Percentiles rank a stretch among this genome's conserved stretches.
Conservation (phyloP, 2,797 vertebrate species). For the Bovichtus variegatus region DNA sequence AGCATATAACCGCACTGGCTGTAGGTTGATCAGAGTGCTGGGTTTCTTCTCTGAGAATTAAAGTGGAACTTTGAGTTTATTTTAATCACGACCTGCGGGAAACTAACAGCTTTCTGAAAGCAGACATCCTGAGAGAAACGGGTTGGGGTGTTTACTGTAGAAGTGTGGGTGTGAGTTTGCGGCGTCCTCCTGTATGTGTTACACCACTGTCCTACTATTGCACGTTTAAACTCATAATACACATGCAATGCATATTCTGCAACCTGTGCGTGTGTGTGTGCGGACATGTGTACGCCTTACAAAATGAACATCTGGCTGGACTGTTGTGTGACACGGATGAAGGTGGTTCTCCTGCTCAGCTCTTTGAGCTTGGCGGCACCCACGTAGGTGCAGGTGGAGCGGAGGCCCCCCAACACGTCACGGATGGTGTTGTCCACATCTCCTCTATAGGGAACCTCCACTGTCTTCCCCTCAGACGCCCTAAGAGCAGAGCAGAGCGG, state of each 20-base stretch:
- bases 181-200: background rate
- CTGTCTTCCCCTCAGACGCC: constrained; percentile 95
- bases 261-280: background rate
- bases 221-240: constrained; percentile 8
- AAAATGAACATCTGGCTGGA: constrained; percentile 93
- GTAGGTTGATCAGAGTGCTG: constrained; percentile 1
- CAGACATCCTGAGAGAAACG: constrained; percentile 72
- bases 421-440: constrained; percentile 93
- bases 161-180: constrained; percentile 13
- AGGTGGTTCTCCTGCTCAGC: constrained; percentile 95
- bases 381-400: constrained; percentile 98
- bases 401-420: constrained; percentile 95
- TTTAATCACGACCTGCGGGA: constrained; percentile 37
- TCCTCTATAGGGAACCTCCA: constrained; percentile 95
- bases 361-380: constrained; percentile 98
- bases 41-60: constrained; percentile 28
- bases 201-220: background rate
- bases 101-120: constrained; percentile 33
- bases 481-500: constrained; percentile 79
- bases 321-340: constrained; percentile 98
- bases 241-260: constrained; percentile 17
- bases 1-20: constrained; percentile 41
- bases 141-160: constrained; percentile 15
- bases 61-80: constrained; percentile 41
- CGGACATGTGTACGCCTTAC: background rate